Conservation (phyloP, 2,888 invertebrate genomes). For the Papilio gigon region DNA sequence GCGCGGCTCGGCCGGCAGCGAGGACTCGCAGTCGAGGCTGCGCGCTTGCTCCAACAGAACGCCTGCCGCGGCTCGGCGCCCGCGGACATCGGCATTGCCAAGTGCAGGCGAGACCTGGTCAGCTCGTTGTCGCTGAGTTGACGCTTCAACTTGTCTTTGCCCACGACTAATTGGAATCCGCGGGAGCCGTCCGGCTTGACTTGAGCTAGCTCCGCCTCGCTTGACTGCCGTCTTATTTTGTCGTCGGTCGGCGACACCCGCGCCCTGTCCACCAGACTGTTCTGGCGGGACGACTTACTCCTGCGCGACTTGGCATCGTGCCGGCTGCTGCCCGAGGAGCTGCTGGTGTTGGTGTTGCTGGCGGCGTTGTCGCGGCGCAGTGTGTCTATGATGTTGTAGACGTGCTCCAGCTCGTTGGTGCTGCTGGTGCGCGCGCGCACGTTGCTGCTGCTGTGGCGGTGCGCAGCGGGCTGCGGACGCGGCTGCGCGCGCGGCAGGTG, state of each 20-base stretch:
- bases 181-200: conserved; percentile 51
- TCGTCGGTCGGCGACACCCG: conserved; percentile 57
- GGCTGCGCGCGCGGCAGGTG: conserved; percentile 69
- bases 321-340: conserved; percentile 68
- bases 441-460: conserved; percentile 66
- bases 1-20: conserved; percentile 48
- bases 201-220: conserved; percentile 65
- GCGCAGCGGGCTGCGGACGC: conserved; percentile 67
- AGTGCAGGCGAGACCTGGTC: conserved; percentile 63
- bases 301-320: conserved; percentile 51
- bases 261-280: conserved; percentile 65
- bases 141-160: conserved; percentile 71
- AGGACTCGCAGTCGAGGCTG: conserved; percentile 65
- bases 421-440: conserved; percentile 63
- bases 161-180: conserved; percentile 72
- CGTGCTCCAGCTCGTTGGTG: conserved; percentile 67
- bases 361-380: conserved; percentile 56
- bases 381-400: conserved; percentile 72
- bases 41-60: conserved; percentile 69
- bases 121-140: conserved; percentile 75
- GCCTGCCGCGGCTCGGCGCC: conserved; percentile 72
- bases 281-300: conserved; percentile 61
- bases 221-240: conserved; percentile 66
- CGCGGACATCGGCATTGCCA: conserved; percentile 79
- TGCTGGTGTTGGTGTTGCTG: conserved; percentile 62